Percentiles rank a stretch among this genome's conserved stretches.
phyloP scores from a whole-genome alignment of 2,888 invertebrate species.

The Zaprionus lineosus region DNA sequence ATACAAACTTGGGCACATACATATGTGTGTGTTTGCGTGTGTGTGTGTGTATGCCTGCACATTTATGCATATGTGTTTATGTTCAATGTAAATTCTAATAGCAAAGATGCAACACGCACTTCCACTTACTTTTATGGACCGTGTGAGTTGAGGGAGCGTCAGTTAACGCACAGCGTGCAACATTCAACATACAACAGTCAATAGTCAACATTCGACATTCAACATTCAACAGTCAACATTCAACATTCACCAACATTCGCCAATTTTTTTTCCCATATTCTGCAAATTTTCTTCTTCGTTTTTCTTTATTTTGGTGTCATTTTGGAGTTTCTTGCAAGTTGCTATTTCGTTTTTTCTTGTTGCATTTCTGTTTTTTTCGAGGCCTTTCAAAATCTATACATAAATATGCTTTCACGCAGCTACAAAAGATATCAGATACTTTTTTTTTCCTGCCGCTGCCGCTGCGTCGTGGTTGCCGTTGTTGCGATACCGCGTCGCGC shows the following conservation, averaged over 20 bases:
- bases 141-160: slow-evolving; percentile 11
- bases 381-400: slow-evolving; percentile 66
- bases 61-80: no score
- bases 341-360: slow-evolving; percentile 22
- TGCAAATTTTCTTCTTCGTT: not conserved
- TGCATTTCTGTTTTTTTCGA: slow-evolving; percentile 9
- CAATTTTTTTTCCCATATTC: slow-evolving; percentile 15
- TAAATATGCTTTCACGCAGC: slow-evolving; percentile 78
- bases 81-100: slow-evolving; percentile 53
- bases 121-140: slow-evolving; percentile 34
- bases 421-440: slow-evolving; percentile 54
- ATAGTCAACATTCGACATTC: slow-evolving; percentile 14
- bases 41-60: no score
- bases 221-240: slow-evolving; percentile 33
- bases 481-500: no score
- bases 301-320: slow-evolving; percentile 31
- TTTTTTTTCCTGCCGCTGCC: not conserved
- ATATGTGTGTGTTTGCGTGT: no score
- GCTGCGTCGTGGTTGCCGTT: slow-evolving; percentile 9
- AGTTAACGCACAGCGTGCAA: slow-evolving; percentile 13
- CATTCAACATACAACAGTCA: slow-evolving; percentile 36
- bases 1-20: not conserved
- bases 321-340: slow-evolving; percentile 25
- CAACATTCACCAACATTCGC: no score
- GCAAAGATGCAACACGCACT: slow-evolving; percentile 56